Conservation (phyloP, 2,113 vertebrate genomes). For the Phylloscopus trochiloides region DNA sequence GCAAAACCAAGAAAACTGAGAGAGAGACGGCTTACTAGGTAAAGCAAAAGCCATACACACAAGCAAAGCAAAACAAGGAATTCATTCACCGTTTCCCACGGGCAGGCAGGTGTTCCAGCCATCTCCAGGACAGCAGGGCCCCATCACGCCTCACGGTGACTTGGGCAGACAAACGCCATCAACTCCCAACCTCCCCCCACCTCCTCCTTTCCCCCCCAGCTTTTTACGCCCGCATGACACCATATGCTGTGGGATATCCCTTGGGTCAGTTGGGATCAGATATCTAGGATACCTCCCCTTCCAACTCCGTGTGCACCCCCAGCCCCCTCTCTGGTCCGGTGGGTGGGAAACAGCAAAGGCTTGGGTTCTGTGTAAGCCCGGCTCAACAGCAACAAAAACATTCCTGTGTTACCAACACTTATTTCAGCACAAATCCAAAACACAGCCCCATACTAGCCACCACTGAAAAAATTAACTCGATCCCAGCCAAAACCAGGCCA, state of each 20-base stretch:
- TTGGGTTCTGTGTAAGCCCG: neutral
- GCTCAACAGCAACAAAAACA: neutral
- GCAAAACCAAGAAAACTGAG: neutral
- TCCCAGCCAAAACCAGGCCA: neutral
- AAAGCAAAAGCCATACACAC: neutral
- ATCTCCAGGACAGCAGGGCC: neutral
- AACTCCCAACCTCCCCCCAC: fast-evolving
- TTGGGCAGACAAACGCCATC: neutral
- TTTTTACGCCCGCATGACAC: neutral
- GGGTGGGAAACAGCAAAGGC: neutral
- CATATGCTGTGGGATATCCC: neutral
- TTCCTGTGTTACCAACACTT: neutral
- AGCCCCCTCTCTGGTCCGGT: neutral
- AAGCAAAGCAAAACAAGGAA: neutral
- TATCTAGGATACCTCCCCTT: neutral
- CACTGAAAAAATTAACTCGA: neutral
- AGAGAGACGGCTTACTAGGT: neutral
- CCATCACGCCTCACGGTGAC: neutral
- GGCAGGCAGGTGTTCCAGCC: neutral
- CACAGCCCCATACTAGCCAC: neutral
- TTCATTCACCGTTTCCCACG: neutral
- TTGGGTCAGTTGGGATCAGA: neutral
- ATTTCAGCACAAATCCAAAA: neutral
- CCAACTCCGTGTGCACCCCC: neutral
- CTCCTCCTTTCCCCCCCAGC: neutral